Percentiles rank a stretch among this genome's conserved stretches.
Conservation (phyloP, 2,113 vertebrate species). For the Antechinus flavipes region DNA sequence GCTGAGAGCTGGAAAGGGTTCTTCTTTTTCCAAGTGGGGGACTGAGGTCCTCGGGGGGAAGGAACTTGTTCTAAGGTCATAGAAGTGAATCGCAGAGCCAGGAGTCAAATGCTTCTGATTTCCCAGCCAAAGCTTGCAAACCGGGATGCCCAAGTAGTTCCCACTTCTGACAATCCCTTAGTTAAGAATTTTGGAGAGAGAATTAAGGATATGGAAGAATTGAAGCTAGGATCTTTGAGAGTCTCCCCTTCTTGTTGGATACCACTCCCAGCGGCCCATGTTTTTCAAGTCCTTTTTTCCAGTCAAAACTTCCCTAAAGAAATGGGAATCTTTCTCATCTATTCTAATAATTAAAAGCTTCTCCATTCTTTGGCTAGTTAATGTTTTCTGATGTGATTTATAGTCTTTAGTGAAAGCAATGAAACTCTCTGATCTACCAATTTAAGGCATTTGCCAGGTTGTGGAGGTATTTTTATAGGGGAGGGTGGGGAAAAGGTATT, state of each 20-base stretch:
- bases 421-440: neutral
- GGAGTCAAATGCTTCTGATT: neutral
- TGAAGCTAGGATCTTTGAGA: neutral
- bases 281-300: constrained; percentile 33
- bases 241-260: neutral
- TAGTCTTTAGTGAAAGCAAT: neutral
- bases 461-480: neutral
- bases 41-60: neutral
- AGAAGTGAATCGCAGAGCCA: neutral
- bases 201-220: constrained; percentile 22
- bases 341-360: neutral
- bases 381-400: neutral
- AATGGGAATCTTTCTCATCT: neutral
- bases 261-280: neutral
- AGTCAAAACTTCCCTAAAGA: constrained; percentile 25
- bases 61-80: neutral
- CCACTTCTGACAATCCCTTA: neutral
- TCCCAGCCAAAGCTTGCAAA: neutral
- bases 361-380: neutral
- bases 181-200: constrained; percentile 21
- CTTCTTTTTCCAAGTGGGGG: neutral
- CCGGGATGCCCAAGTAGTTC: neutral
- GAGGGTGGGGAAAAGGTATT: neutral
- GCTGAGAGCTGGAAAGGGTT: neutral
- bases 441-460: neutral